Evolutionary conservation across 2,113 vertebrate species (phyloP).

Genomic region (Dasyprocta punctata): DNA sequence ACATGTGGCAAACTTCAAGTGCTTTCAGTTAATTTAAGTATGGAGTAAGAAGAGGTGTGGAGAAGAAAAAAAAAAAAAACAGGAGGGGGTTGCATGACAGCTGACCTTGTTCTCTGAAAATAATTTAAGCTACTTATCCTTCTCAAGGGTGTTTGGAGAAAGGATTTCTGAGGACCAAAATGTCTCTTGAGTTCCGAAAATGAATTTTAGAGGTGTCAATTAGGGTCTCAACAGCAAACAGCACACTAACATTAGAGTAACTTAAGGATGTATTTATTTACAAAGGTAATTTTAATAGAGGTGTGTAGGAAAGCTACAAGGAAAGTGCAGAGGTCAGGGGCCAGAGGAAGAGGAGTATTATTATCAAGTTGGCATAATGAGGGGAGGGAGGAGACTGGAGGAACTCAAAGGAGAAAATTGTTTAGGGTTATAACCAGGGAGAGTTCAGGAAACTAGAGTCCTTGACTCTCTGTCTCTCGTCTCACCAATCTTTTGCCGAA

Average conservation of each 20-base stretch:
- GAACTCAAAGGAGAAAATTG: neutral
- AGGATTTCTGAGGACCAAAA: neutral
- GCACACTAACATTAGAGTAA: neutral
- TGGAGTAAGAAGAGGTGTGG: neutral
- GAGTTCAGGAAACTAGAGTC: neutral
- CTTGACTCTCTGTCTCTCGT: neutral
- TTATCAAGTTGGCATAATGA: neutral
- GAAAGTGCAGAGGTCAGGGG: neutral
- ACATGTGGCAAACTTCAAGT: constrained; percentile 1
- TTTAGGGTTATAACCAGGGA: neutral
- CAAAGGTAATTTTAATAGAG: neutral
- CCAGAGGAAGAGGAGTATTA: neutral
- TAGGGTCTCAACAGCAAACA: neutral
- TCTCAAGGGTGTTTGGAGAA: neutral
- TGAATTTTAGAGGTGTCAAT: neutral
- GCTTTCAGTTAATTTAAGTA: neutral
- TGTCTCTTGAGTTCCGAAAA: neutral
- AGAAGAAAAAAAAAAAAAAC: neutral
- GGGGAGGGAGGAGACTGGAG: neutral
- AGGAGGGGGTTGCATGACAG: neutral
- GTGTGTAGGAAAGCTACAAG: neutral
- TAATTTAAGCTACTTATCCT: neutral
- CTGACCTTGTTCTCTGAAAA: neutral
- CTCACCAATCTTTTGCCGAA: neutral
- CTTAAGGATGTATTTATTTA: neutral